These are phyloP conservation scores for Ceratina australensis DNA, from an alignment of 1,140 invertebrate species.

Conservation along the genomic window DNA sequence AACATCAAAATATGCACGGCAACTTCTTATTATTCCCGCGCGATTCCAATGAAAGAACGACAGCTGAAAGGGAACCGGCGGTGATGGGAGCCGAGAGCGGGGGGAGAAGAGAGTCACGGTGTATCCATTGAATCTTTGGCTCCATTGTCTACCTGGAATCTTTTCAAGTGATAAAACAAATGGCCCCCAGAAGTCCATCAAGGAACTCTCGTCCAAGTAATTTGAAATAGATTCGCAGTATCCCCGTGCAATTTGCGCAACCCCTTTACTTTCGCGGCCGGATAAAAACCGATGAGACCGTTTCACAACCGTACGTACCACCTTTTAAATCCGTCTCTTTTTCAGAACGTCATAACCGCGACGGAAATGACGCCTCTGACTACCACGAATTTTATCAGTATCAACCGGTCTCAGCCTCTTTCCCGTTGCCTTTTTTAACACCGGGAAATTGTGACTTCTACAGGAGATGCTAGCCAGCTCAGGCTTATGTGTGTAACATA, in stretches of 20 bases:
- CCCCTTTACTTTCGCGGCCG: constrained; percentile 34
- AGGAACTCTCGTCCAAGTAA: constrained; percentile 53
- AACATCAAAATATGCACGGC: constrained; percentile 25
- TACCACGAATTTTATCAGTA: constrained; percentile 21
- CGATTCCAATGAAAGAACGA: constrained; percentile 5
- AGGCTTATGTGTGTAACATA: no score
- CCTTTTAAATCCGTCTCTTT: constrained; percentile 4
- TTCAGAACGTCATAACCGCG: constrained; percentile 21
- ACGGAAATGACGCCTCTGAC: constrained; percentile 7
- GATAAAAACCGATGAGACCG: constrained; percentile 41
- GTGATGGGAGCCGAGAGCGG: no score
- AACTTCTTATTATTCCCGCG: constrained; percentile 25
- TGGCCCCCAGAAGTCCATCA: constrained; percentile 50
- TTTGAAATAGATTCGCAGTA: constrained; percentile 50
- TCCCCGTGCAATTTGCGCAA: constrained; percentile 7
- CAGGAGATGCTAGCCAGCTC: no score
- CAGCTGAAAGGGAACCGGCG: not conserved
- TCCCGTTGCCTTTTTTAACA: not conserved
- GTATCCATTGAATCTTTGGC: constrained; percentile 32
- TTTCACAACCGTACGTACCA: constrained; percentile 18
- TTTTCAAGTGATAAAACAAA: constrained; percentile 47
- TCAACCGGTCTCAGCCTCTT: not conserved
- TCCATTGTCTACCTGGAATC: constrained; percentile 12
- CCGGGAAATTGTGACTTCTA: not conserved
- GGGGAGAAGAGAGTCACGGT: not conserved